These are phyloP conservation scores for Octopus sinensis DNA, from an alignment of 1,140 invertebrate genomes.

Conservation along the genomic window DNA sequence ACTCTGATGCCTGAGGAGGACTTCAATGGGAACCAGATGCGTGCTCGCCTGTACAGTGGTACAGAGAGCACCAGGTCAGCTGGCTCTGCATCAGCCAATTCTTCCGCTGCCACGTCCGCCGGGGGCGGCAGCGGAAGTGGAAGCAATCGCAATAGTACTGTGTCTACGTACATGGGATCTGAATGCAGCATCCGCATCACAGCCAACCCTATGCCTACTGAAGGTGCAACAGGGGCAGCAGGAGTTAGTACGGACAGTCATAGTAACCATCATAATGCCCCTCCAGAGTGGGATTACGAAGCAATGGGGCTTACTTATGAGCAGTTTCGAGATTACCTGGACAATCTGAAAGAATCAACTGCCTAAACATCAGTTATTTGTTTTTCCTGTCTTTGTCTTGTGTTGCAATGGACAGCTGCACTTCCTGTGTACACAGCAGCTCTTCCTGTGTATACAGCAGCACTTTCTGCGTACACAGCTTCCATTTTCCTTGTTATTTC, in stretches of 20 bases:
- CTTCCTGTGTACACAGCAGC: not conserved
- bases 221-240: constrained; percentile 20
- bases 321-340: constrained; percentile 95
- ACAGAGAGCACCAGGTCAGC: constrained; percentile 7
- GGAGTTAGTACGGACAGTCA: not conserved
- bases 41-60: constrained; percentile 17
- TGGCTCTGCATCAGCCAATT: constrained; percentile 25
- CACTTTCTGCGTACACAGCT: not conserved
- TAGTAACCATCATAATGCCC: not conserved
- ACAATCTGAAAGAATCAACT: constrained; percentile 86
- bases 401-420: not conserved
- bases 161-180: constrained; percentile 56
- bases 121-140: constrained; percentile 24
- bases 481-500: too few relatives aligned
- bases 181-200: constrained; percentile 59
- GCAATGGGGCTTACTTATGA: constrained; percentile 90
- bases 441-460: not conserved
- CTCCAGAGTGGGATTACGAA: constrained; percentile 28
- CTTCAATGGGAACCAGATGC: constrained; percentile 55
- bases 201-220: constrained; percentile 52
- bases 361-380: constrained; percentile 48
- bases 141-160: constrained; percentile 50
- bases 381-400: not conserved
- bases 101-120: constrained; percentile 20
- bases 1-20: constrained; percentile 55